Evolutionary conservation across 2,113 vertebrate genomes (phyloP), one percentile per base, ranked within the genome.

Genomic region (Spilogale gracilis): DNA sequence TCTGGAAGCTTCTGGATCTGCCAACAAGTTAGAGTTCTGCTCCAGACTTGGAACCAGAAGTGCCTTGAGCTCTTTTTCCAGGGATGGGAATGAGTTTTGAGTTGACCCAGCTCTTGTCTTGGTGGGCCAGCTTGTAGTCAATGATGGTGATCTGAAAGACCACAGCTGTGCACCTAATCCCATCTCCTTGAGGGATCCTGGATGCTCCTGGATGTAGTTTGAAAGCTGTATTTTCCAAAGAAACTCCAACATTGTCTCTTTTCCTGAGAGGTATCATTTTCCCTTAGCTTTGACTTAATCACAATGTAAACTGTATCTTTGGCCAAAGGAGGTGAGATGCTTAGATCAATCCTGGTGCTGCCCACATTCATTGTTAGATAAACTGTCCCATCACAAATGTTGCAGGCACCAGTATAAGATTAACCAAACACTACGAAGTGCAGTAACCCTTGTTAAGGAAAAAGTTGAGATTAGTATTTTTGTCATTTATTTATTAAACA

Each of bases 211-310:
- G 25, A 76, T 76, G 12, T 48, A 48, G 23, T 78, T 50, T 78
- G 74, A 78, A 78, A 78, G 45, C 45, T 30, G 38, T 2, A 48
- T 50, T 85, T 90, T 76, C 69, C 38, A 85, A 87, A 52, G 25
- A 52, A 76, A 88, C 0, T 11, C 14, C 13, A 92, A 65, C 43
- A 89, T 71, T 60, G n/a, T 38, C 30, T 76, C 0, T 74, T 61
- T 65, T 38, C 50, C 20, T 56, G 38, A 56, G 17, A 48, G 73
- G 50, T 83, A 43, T 45, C 38, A 5, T 83, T 85, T 90, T 73
- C 30, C 83, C 9, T n/a, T 69, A 71, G 58, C 79, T 96, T 93
- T 78, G 30, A 38, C 6, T 85, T 96, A 69, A 63, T 58, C 76
- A 86, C 21, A 56, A 38, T 50, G 23, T 54, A 87, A 80, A 20